Evolutionary conservation across 2,888 invertebrate genomes (phyloP).

Genomic region (Molorchus minor): DNA sequence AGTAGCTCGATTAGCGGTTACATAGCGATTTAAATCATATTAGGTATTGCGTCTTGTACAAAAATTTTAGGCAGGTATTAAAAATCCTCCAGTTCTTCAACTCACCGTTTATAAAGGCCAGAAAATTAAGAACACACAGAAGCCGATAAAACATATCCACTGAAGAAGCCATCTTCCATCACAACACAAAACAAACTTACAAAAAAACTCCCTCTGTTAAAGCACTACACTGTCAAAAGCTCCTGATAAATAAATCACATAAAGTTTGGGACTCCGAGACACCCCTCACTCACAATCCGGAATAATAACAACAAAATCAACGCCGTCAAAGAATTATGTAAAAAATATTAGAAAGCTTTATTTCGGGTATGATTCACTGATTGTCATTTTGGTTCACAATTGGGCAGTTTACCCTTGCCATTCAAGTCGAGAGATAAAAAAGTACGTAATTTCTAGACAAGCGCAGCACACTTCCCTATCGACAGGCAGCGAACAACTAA

Average conservation of each 20-base stretch:
- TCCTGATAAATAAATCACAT: background rate
- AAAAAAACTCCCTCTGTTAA: constrained; percentile 11
- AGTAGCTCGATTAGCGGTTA: background rate
- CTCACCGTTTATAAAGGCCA: constrained; percentile 21
- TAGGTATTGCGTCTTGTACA: background rate
- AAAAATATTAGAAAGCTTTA: background rate
- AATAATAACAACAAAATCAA: background rate
- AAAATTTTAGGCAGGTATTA: background rate
- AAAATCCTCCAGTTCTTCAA: background rate
- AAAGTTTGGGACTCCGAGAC: constrained; percentile 14
- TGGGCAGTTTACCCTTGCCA: background rate
- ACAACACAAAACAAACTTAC: constrained; percentile 16
- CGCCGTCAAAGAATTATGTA: background rate
- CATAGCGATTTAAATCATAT: background rate
- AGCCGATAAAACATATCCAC: constrained; percentile 9
- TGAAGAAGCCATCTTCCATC: constrained; percentile 18
- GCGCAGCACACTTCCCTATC: constrained; percentile 26
- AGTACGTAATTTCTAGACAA: constrained; percentile 27
- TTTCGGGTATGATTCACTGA: background rate
- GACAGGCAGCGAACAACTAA: constrained; percentile 35
- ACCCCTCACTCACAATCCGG: constrained; percentile 1
- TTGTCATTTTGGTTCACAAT: constrained; percentile 1
- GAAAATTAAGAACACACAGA: background rate
- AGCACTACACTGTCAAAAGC: constrained; percentile 16
- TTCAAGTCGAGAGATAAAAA: background rate